Evolutionary conservation across 1,140 invertebrate genomes (phyloP).

Genomic region (Hermetia illucens): DNA sequence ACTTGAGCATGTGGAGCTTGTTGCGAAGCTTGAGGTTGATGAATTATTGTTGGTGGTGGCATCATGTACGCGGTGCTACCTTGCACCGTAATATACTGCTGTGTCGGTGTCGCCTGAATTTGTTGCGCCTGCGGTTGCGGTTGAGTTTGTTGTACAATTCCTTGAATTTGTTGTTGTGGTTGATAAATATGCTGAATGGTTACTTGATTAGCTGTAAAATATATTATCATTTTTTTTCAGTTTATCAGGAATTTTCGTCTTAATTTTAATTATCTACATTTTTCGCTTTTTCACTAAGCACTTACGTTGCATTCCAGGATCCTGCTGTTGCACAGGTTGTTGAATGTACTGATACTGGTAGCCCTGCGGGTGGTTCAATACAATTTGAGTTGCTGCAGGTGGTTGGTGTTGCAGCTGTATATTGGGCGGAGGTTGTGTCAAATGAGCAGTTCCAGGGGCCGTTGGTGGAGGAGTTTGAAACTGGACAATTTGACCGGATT

Average conservation of each 20-base stretch:
- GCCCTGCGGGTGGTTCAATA: constrained; percentile 1
- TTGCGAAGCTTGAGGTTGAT: background rate
- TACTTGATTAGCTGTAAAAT: constrained; percentile 3
- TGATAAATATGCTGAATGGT: constrained; percentile 7
- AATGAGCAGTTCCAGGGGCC: background rate
- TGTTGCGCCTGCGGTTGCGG: background rate
- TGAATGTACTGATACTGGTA: constrained; percentile 6
- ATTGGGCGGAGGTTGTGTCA: constrained; percentile 2
- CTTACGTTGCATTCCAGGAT: background rate
- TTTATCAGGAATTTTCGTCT: background rate
- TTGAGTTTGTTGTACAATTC: constrained; percentile 2
- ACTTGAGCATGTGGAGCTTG: background rate
- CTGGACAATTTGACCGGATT: constrained; percentile 2
- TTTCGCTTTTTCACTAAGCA: background rate
- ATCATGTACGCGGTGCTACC: constrained; percentile 5
- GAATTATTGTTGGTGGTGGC: constrained; percentile 2
- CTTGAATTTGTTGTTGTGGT: constrained; percentile 3
- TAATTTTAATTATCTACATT: background rate
- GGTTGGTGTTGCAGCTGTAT: constrained; percentile 1
- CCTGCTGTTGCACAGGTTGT: constrained; percentile 1
- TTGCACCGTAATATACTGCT: constrained; percentile 6
- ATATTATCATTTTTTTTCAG: background rate
- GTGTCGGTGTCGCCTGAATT: background rate
- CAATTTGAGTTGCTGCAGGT: constrained; percentile 3
- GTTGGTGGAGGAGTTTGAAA: constrained; percentile 4